Evolutionary conservation across 2,888 invertebrate genomes (phyloP), one percentile per base, ranked within the genome.

Genomic region (Calameuta filiformis): DNA sequence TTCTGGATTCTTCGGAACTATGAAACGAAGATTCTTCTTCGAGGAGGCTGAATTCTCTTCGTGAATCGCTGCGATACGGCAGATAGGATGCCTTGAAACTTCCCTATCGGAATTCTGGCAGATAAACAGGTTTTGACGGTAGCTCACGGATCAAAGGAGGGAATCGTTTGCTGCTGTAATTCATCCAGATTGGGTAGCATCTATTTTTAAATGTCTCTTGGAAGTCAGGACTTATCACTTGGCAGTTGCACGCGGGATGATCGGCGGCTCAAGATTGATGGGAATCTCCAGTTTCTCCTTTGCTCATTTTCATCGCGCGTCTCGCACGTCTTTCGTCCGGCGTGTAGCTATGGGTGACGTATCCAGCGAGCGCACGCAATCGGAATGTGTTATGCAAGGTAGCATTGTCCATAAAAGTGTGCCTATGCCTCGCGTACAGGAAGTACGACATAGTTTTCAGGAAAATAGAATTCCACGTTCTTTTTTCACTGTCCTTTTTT

Each of bases 301-400:
- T 56, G 56, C 23, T 6, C 56, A 23, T 56, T 56, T 23, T 56
- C 23, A 56, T 56, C 56, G 9, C 56, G 23, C 40, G 6, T 56
- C 23, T 56, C 1, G 2, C 40, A 9, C 56, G 23, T 56, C 56
- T 56, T 23, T 9, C 56, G 56, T 56, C 23, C 23, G 15, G 23
- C 33, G 33, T 2, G 23, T 56, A 56, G 56, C 56, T 23, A 23
- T 6, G 56, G 15, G 6, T 56, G 56, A 56, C 56, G 56, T 56
- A 56, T 56, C 56, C 56, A 56, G 23, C 56, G 12, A 2, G 71
- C 34, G 9, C 71, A 34, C 31, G 71, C 71, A 71, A 71, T 71
- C 71, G 71, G 71, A 71, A 71, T 34, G 71, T 34, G 71, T 71
- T 71, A 71, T 23, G 71, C 71, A 71, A 71, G 71, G 2, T 34